Conservation (phyloP, 2,797 vertebrate species). For the Coracias cyanogaster region DNA sequence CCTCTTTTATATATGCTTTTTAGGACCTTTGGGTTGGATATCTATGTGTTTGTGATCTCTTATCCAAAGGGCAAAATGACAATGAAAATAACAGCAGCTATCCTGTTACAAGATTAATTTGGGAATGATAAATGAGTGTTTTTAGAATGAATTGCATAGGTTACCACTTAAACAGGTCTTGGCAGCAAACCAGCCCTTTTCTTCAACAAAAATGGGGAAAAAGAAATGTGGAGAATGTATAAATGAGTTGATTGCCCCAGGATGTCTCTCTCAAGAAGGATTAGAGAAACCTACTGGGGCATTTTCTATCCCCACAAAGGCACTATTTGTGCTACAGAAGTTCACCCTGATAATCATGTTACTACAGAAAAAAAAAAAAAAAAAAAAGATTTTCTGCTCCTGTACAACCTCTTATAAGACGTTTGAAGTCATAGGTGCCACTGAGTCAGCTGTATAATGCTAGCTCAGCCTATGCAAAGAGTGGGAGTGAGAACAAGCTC, state of each 20-base stretch:
- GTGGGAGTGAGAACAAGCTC: not conserved
- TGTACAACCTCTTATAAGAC: conserved; percentile 38
- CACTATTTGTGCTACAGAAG: conserved; percentile 44
- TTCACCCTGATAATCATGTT: conserved; percentile 47
- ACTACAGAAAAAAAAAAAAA: not conserved
- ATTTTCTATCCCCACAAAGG: conserved; percentile 58
- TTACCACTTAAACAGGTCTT: conserved; percentile 74
- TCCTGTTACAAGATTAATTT: conserved; percentile 74
- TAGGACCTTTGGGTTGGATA: not conserved
- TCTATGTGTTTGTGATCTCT: conserved; percentile 41
- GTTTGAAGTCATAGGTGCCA: conserved; percentile 28
- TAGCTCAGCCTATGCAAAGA: not conserved
- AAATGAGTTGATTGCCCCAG: conserved; percentile 68
- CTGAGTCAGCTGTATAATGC: not conserved
- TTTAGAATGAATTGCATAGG: conserved; percentile 72
- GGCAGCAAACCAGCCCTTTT: conserved; percentile 63
- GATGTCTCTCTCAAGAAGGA: conserved; percentile 72
- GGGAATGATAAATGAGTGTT: conserved; percentile 75
- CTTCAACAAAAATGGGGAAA: not conserved
- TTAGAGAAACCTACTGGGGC: conserved; percentile 63
- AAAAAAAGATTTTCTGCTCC: conserved; percentile 30
- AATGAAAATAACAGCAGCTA: conserved; percentile 57
- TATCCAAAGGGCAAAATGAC: conserved; percentile 60
- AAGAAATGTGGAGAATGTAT: conserved; percentile 69
- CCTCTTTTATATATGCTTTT: conserved; percentile 30